phyloP scores from a whole-genome alignment of 2,888 invertebrate genomes.

The Meliscaeva auricollis region DNA sequence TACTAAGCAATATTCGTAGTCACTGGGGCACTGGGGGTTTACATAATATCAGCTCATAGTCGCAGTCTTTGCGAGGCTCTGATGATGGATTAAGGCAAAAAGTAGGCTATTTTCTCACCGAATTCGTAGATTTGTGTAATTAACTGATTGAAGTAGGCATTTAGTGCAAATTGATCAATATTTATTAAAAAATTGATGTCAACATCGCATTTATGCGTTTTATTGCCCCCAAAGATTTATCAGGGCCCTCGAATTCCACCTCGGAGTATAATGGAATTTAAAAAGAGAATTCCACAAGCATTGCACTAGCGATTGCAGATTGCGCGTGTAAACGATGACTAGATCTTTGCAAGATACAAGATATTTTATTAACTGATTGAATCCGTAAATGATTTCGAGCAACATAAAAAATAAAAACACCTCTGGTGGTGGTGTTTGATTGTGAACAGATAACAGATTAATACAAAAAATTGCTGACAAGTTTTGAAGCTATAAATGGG shows the following conservation, averaged over 20 bases:
- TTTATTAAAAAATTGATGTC: conserved; percentile 45
- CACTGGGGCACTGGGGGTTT: background rate
- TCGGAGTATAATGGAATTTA: background rate
- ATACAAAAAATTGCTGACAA: conserved; percentile 1
- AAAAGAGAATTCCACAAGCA: conserved; percentile 14
- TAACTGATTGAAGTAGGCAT: conserved; percentile 41
- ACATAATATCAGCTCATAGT: conserved; percentile 21
- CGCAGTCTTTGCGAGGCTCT: background rate
- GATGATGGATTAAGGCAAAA: conserved; percentile 49
- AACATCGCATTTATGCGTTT: background rate
- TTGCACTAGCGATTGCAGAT: background rate
- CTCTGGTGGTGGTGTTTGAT: conserved; percentile 23
- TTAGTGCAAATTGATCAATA: conserved; percentile 54
- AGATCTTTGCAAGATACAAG: conserved; percentile 18
- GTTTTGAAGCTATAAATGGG: background rate
- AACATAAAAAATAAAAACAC: conserved; percentile 16
- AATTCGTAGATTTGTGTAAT: conserved; percentile 33
- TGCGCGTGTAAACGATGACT: conserved; percentile 18
- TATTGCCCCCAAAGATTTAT: conserved; percentile 10
- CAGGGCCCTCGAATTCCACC: conserved; percentile 1
- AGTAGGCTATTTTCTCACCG: conserved; percentile 12
- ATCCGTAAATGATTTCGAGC: conserved; percentile 4
- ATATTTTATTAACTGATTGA: conserved; percentile 21
- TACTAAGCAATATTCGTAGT: conserved; percentile 20
- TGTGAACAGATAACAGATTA: background rate